Conservation (phyloP, 1,140 invertebrate species). For the Pantala flavescens region DNA sequence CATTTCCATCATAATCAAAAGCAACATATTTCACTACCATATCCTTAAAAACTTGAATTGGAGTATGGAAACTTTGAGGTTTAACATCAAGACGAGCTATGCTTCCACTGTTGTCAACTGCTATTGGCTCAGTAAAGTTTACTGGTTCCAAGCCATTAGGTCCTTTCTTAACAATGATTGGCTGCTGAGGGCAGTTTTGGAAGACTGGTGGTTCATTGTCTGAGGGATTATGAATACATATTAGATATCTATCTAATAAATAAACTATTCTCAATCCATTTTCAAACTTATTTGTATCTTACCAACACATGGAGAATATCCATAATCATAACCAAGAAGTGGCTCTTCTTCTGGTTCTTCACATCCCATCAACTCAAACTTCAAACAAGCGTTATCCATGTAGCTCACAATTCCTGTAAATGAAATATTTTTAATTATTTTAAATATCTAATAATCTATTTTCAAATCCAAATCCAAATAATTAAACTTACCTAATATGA, state of each 20-base stretch:
- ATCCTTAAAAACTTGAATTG: constrained; percentile 78
- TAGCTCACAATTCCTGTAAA: constrained; percentile 79
- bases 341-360: constrained; percentile 69
- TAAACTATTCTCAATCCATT: not conserved
- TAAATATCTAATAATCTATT: not conserved
- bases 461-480: constrained; percentile 10
- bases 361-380: constrained; percentile 93
- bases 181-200: constrained; percentile 88
- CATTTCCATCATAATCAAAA: constrained; percentile 93
- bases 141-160: constrained; percentile 76
- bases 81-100: constrained; percentile 85
- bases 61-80: constrained; percentile 81
- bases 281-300: constrained; percentile 31
- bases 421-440: not conserved
- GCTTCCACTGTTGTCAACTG: constrained; percentile 86
- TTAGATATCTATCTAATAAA: no score
- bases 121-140: constrained; percentile 85
- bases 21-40: constrained; percentile 90
- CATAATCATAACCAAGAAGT: constrained; percentile 84
- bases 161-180: constrained; percentile 80
- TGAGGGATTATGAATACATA: constrained; percentile 22
- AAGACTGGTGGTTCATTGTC: constrained; percentile 94
- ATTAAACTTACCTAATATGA: constrained; percentile 58
- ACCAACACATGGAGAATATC: constrained; percentile 85
- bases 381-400: constrained; percentile 91